Evolutionary conservation across 2,113 vertebrate species (phyloP).

Genomic region (Rhombomys opimus): DNA sequence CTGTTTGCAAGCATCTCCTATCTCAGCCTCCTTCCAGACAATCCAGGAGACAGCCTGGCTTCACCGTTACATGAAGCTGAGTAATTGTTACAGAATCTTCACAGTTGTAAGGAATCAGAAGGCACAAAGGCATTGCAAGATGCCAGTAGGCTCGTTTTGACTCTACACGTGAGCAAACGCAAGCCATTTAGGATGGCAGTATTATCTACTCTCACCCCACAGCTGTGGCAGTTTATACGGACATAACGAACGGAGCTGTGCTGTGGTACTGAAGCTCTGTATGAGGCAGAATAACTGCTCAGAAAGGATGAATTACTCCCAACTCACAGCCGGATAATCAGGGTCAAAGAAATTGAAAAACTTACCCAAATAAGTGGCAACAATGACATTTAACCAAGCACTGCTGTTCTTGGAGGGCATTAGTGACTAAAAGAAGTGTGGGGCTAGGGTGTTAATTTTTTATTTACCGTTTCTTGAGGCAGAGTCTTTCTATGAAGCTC

Average conservation of each 20-base stretch:
- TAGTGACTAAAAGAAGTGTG: background rate
- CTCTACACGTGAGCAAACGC: background rate
- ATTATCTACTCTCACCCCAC: background rate
- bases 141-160: background rate
- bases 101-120: background rate
- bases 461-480: background rate
- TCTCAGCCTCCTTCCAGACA: conserved; percentile 14
- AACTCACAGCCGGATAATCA: background rate
- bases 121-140: background rate
- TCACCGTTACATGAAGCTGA: conserved; percentile 3
- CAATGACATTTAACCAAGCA: background rate
- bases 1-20: background rate
- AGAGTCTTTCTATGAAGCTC: background rate
- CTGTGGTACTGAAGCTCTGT: background rate
- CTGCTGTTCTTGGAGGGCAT: background rate
- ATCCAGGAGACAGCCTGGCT: conserved; percentile 15
- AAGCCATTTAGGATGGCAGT: background rate
- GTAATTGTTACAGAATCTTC: conserved; percentile 18
- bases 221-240: background rate
- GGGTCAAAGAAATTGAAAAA: background rate
- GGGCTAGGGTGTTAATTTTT: background rate
- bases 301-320: background rate
- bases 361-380: background rate
- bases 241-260: background rate
- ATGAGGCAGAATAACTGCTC: background rate